Evolutionary conservation across 2,888 invertebrate species (phyloP).

Genomic region (Notocelia uddmanniana): DNA sequence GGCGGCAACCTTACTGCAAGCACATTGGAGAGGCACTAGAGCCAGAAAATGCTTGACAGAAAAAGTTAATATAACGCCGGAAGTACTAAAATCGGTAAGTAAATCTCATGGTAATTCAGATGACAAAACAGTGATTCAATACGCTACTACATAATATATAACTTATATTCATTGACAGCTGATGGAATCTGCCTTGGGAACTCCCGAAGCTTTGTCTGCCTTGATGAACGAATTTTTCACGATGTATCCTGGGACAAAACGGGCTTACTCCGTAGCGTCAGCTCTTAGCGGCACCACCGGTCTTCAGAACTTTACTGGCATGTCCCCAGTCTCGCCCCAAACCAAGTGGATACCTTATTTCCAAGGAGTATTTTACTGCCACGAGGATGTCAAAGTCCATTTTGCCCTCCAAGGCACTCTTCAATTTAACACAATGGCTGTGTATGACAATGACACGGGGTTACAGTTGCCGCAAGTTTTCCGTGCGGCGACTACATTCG

Average conservation of each 20-base stretch:
- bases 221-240: constrained; percentile 77
- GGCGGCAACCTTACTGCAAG: constrained; percentile 72
- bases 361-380: constrained; percentile 74
- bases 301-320: constrained; percentile 64
- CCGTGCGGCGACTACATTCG: constrained; percentile 69
- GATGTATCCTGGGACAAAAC: constrained; percentile 69
- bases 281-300: constrained; percentile 69
- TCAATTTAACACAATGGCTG: constrained; percentile 60
- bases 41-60: constrained; percentile 64
- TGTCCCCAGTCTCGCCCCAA: constrained; percentile 55
- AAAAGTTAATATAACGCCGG: constrained; percentile 58
- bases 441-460: constrained; percentile 73
- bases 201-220: constrained; percentile 64
- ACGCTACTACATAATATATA: too few relatives aligned
- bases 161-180: constrained; percentile 56
- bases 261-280: constrained; percentile 72
- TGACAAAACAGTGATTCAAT: background rate
- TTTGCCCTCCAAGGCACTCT: constrained; percentile 68
- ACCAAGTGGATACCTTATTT: constrained; percentile 79
- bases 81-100: constrained; percentile 68
- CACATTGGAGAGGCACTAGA: constrained; percentile 74
- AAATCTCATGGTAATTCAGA: too few relatives aligned
- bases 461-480: constrained; percentile 65
- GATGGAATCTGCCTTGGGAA: constrained; percentile 72
- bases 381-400: constrained; percentile 71